Conservation (phyloP, 2,113 vertebrate species). For the Myrmecobius fasciatus region DNA sequence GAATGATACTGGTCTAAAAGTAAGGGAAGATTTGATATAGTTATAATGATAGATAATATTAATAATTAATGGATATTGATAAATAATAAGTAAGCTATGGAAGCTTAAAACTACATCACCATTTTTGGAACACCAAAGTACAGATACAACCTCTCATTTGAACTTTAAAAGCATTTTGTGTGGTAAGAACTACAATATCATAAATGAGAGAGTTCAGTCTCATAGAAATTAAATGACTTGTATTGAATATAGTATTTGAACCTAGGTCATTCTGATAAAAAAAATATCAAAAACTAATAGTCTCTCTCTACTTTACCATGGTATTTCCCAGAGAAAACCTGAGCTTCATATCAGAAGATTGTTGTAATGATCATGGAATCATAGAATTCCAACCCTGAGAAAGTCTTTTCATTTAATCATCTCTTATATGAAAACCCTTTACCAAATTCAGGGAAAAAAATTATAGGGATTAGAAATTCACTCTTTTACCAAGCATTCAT, state of each 20-base stretch:
- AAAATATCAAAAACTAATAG: background rate
- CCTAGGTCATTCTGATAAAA: background rate
- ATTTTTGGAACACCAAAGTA: background rate
- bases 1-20: background rate
- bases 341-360: background rate
- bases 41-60: background rate
- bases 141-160: background rate
- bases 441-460: background rate
- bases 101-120: background rate
- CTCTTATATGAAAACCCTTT: background rate
- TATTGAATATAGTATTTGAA: background rate
- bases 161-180: background rate
- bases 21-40: background rate
- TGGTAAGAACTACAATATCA: background rate
- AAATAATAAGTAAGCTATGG: background rate
- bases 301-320: background rate
- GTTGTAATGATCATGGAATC: background rate
- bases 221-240: background rate
- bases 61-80: too few relatives aligned
- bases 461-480: background rate
- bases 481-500: background rate
- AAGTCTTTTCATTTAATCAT: background rate
- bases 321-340: background rate
- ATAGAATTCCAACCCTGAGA: background rate
- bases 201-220: background rate